Evolutionary conservation across 2,888 invertebrate species (phyloP), one percentile per base, ranked within the genome.

Genomic region (Phortica magna): DNA sequence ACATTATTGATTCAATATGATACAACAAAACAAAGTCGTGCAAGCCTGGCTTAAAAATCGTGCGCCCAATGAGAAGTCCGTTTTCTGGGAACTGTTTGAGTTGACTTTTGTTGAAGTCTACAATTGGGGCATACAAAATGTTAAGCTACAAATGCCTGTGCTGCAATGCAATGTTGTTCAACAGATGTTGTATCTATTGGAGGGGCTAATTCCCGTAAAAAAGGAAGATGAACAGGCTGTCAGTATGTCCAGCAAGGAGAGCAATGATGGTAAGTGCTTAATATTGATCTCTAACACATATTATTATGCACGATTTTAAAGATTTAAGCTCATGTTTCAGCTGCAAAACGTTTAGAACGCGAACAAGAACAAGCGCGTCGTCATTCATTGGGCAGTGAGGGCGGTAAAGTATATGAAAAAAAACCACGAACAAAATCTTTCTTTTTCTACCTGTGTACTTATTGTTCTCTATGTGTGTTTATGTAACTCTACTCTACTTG

Each of bases 121-220:
- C 90, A 94, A 95, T 7, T 98, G 96, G 96, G 95, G 96, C 73
- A 95, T 95, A 0, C 98, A 98, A 92, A 97, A 96, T 90, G 93
- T 98, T 4, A 92, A 92, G 2, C 94, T 98, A 79, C 95, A 96
- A 82, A 97, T 99, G 95, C 94, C 95, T 59, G 95, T 98, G 2
- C 93, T 99, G 14, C 98, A 98, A 90, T 97, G 97, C 84, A 98
- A 98, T 89, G 94, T 98, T 76, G 96, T 98, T 48, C 93, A 95
- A 78, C 98, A 97, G 93, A 95, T 97, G 93, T 90, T 96, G n/a
- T 94, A 94, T 74, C 92, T 98, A 48, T 91, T 98, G 74, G 97
- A 98, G 92, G 98, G 98, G 0, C 91, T 98, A 67, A 95, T 98
- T 42, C 97, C 98, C 0, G 93, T 93, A 1, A 95, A 96, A 88